Base-by-base conservation (phyloP, 2,113 vertebrate genomes). In the Salminus brasiliensis region DNA sequence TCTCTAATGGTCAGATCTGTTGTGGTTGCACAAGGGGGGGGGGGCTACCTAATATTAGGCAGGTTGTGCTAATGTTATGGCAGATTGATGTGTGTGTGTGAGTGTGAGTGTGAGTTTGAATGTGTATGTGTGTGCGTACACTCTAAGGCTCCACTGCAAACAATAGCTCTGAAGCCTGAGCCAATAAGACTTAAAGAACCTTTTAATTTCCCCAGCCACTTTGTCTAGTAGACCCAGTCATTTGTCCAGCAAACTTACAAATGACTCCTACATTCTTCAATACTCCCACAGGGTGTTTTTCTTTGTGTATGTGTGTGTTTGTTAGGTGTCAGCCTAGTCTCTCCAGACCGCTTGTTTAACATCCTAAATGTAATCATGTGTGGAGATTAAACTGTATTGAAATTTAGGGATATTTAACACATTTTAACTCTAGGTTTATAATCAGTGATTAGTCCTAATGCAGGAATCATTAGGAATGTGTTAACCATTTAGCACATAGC, bases 131-230 rank as follows among this genome's bases (percentile, higher is more conserved):
- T 13, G 32, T 53, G 53, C 70, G 8, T 84, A 74, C 72, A 72
- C 53, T 55, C 49, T 52, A 76, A 43, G 83, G 76, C 80, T 81
- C 85, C 81, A 88, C 80, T 84, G 86, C 87, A 91, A 92, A 92
- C 88, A 90, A 83, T 79, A 82, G 85, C 89, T 85, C 86, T 87
- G 81, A 86, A 85, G 86, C 87, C 88, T 68, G 86, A 89, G 88
- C 92, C 91, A 91, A 93, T 90, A 91, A 89, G 65, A 85, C 81
- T 77, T 49, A 87, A 90, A 92, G 89, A 88, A 89, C 90, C 88
- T 89, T 88, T 89, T 90, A 89, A 92, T 93, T 93, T 93, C 90
- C 91, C 91, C 66, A 86, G 89, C 81, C 86, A 84, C 90, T 87
- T 74, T 82, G 83, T 78, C 80, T 59, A 83, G 88, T 79, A 85